These are phyloP conservation scores for Loxodonta africana DNA, from an alignment of 2,113 vertebrate species.

Conservation along the genomic window DNA sequence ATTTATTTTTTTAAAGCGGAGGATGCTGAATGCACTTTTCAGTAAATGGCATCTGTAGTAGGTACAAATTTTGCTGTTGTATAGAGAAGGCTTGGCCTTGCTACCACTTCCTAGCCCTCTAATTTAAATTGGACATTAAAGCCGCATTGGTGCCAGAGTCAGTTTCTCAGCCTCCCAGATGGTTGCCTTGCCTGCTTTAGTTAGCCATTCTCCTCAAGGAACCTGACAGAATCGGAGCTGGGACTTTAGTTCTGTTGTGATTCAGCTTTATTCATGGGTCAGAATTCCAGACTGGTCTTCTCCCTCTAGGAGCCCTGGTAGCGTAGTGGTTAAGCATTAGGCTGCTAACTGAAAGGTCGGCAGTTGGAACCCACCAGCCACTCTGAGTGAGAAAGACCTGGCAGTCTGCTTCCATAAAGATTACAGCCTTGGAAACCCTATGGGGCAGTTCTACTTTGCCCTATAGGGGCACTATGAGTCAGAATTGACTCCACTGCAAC, in stretches of 20 bases:
- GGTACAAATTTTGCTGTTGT: rapidly evolving
- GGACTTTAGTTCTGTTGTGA: rapidly evolving
- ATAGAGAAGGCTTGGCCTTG: neutral
- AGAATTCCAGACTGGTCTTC: neutral
- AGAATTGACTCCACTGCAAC: neutral
- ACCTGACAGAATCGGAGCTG: rapidly evolving
- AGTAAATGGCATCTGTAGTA: neutral
- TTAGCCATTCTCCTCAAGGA: neutral
- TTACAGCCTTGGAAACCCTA: neutral
- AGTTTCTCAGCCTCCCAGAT: neutral
- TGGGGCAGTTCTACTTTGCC: neutral
- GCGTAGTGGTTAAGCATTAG: neutral
- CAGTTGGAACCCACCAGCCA: neutral
- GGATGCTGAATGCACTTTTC: slow-evolving; percentile 2
- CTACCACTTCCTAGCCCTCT: neutral
- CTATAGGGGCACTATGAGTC: neutral
- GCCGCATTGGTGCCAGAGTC: rapidly evolving
- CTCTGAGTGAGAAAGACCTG: neutral
- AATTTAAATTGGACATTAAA: neutral
- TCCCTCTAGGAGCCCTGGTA: neutral
- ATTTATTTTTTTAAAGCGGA: neutral
- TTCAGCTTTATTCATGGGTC: neutral
- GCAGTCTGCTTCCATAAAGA: neutral
- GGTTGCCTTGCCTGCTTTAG: neutral
- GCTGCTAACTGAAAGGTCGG: neutral